These are phyloP conservation scores for Clostera curtula DNA, from an alignment of 2,888 invertebrate genomes.

Conservation along the genomic window DNA sequence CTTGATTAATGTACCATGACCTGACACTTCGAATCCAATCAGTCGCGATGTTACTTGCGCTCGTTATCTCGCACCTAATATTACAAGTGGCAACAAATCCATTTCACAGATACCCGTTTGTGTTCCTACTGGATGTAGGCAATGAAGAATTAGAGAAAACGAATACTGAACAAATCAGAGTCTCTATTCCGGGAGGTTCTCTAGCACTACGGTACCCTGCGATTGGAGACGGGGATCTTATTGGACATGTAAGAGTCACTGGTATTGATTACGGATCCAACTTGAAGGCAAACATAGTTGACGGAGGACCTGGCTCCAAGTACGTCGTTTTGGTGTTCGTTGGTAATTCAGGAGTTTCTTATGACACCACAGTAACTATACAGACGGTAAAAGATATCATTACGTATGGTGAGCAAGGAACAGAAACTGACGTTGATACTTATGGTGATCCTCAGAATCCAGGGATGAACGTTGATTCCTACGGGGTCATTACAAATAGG, in stretches of 20 bases:
- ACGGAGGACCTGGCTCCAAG: slow-evolving; percentile 64
- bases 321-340: slow-evolving; percentile 56
- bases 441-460: slow-evolving; percentile 9
- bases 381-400: slow-evolving; percentile 35
- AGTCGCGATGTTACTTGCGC: slow-evolving; percentile 46
- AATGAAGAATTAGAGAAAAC: slow-evolving; percentile 63
- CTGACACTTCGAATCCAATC: slow-evolving; percentile 33
- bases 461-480: too few species aligned
- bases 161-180: slow-evolving; percentile 53
- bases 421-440: slow-evolving; percentile 15
- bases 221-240: slow-evolving; percentile 45
- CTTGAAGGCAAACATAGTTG: slow-evolving; percentile 55
- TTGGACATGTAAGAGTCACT: slow-evolving; percentile 59
- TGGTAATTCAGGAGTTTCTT: slow-evolving; percentile 49
- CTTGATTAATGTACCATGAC: slow-evolving; percentile 49
- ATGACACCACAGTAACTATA: slow-evolving; percentile 56
- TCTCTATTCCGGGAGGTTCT: slow-evolving; percentile 59
- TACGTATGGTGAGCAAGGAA: slow-evolving; percentile 9
- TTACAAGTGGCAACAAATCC: slow-evolving; percentile 40
- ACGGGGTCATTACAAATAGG: too few species aligned
- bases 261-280: slow-evolving; percentile 63
- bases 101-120: slow-evolving; percentile 60
- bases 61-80: slow-evolving; percentile 30
- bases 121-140: slow-evolving; percentile 59
- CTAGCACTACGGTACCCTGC: slow-evolving; percentile 60